phyloP scores from a whole-genome alignment of 1,140 invertebrate genomes.

The Zaprionus camerounensis region DNA sequence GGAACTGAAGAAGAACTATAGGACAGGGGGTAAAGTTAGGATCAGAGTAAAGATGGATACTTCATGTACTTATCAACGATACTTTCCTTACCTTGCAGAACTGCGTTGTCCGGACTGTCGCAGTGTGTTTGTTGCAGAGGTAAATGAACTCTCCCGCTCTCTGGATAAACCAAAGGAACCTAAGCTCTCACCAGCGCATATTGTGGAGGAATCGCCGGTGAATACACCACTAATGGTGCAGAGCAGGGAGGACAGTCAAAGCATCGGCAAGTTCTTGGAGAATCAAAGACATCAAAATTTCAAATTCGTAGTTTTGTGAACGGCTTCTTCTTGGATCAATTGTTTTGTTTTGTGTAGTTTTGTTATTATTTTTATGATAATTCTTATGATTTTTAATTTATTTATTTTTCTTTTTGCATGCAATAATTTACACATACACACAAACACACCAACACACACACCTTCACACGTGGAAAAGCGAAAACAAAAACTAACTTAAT shows the following conservation, averaged over 20 bases:
- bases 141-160: conserved; percentile 61
- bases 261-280: conserved; percentile 75
- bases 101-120: conserved; percentile 86
- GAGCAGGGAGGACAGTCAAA: conserved; percentile 70
- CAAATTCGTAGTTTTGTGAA: conserved; percentile 28
- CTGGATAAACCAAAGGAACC: conserved; percentile 56
- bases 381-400: conserved; percentile 46
- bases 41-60: background rate
- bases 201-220: conserved; percentile 64
- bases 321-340: conserved; percentile 8
- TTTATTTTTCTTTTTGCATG: conserved; percentile 72
- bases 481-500: conserved; percentile 62
- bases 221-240: conserved; percentile 14
- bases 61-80: background rate
- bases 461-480: conserved; percentile 30
- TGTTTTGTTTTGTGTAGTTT: conserved; percentile 17
- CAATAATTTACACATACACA: conserved; percentile 12
- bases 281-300: conserved; percentile 25
- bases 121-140: conserved; percentile 86
- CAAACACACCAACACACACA: conserved; percentile 27
- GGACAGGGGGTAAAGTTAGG: conserved; percentile 27
- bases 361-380: conserved; percentile 28
- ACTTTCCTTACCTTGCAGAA: conserved; percentile 47
- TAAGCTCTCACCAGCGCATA: conserved; percentile 67
- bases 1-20: conserved; percentile 79